A percentile compares a stretch with the other conserved stretches of the same genome.
Evolutionary conservation across 2,888 invertebrate species (phyloP).

Genomic region (Xestoiulus laeticollis): DNA sequence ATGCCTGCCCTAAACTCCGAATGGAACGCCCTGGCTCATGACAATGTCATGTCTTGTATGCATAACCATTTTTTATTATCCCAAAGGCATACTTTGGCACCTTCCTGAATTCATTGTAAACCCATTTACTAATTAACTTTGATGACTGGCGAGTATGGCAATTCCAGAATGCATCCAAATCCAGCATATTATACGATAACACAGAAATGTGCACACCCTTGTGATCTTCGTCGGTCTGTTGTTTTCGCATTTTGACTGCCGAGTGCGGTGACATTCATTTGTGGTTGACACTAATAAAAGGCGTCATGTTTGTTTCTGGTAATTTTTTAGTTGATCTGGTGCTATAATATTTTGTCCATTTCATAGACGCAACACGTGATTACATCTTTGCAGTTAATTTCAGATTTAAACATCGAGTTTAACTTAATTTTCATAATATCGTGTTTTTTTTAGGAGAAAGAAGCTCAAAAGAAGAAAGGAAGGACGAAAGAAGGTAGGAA

Average conservation of each 20-base stretch:
- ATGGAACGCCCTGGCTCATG: neutral
- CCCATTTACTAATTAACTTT: constrained; percentile 47
- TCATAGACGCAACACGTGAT: neutral
- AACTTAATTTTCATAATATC: neutral
- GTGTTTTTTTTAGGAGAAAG: constrained; percentile 77
- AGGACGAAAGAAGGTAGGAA: constrained; percentile 87
- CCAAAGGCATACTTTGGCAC: constrained; percentile 32
- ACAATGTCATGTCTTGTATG: neutral
- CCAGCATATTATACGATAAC: neutral
- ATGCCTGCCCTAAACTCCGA: neutral
- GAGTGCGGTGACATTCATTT: neutral
- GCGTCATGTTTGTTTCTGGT: constrained; percentile 33
- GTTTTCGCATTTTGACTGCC: neutral
- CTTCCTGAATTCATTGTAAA: constrained; percentile 40
- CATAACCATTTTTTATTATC: constrained; percentile 5
- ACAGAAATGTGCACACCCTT: neutral
- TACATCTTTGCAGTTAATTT: neutral
- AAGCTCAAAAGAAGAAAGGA: constrained; percentile 81
- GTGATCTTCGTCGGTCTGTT: neutral
- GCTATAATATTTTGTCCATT: neutral
- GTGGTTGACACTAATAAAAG: neutral
- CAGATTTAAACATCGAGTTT: neutral
- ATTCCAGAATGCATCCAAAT: neutral
- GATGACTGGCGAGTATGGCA: neutral
- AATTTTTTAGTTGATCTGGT: neutral